Evolutionary conservation across 2,888 invertebrate species (phyloP), one percentile per base, ranked within the genome.

Genomic region (Tanytarsus gracilentus): DNA sequence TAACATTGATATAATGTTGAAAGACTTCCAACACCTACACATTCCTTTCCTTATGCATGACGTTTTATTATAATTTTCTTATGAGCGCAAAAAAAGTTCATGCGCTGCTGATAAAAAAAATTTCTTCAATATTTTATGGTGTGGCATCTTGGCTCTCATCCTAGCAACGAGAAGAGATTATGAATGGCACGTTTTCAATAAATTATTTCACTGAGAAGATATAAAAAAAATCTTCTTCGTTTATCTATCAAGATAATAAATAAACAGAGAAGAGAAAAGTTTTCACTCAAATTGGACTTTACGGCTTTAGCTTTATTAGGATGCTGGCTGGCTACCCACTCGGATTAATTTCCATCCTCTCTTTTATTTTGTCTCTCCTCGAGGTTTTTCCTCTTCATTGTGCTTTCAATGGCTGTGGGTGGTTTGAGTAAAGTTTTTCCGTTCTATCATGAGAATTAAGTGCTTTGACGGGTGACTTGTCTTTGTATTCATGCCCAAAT

Each of bases 181-280:
- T 56, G 56, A 56, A 56, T 25, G 56, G 56, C 56, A 56, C 56
- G 56, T 56, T 56, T 56, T 56, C 56, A 56, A 56, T 56, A 56
- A 56, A 56, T 56, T 56, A 56, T 56, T 40, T 56, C 18, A 26
- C 56, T 56, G 29, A 26, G 11, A 18, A 8, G 23, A 16, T 40
- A 27, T 40, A 56, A 44, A 23, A 11, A 36, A 36, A 36, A 11
- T 36, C 16, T 14, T 44, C 27, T 40, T 44, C 44, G 29, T 56
- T 40, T 55, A 55, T 55, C 55, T 23, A 23, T 44, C 26, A 27
- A 27, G 25, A 56, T 56, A 56, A 56, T 56, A 56, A 56, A 56
- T 56, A 56, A 56, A 18, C 56, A 40, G 44, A n/a, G 29, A 21
- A 44, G 8, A 18, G 44, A 16, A 44, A 53, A 56, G 56, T 56